Evolutionary conservation across 2,888 invertebrate species (phyloP).

Genomic region (Cryptocephalus primarius): DNA sequence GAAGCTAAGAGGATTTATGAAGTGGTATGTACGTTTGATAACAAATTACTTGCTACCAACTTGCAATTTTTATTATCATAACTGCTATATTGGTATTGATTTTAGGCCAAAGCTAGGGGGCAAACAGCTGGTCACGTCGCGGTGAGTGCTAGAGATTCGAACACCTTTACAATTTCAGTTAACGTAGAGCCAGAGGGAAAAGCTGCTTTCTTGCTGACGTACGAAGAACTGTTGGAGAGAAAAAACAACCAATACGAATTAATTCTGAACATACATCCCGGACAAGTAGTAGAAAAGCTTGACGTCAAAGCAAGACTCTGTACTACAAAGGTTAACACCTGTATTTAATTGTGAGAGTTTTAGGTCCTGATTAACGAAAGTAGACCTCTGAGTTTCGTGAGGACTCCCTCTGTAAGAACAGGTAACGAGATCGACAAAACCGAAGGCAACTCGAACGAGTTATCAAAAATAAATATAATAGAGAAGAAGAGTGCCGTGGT

Average conservation of each 20-base stretch:
- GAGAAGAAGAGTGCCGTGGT: constrained; percentile 30
- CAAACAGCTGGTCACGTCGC: constrained; percentile 50
- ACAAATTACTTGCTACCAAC: no score
- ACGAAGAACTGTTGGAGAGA: constrained; percentile 58
- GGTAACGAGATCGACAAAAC: constrained; percentile 11
- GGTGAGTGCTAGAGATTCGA: constrained; percentile 56
- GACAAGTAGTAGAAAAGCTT: constrained; percentile 52
- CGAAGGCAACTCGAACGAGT: constrained; percentile 33
- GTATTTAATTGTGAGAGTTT: constrained; percentile 18
- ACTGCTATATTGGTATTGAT: neutral
- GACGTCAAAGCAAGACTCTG: constrained; percentile 37
- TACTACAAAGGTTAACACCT: neutral
- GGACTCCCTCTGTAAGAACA: constrained; percentile 8
- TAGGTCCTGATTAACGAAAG: constrained; percentile 49
- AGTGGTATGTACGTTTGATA: no score
- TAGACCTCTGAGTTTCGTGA: constrained; percentile 40
- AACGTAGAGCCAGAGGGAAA: constrained; percentile 52
- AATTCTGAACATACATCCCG: constrained; percentile 56
- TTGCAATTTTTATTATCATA: no score
- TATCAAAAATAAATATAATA: constrained; percentile 22
- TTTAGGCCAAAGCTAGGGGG: constrained; percentile 45
- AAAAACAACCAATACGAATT: constrained; percentile 56
- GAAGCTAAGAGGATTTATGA: constrained; percentile 40
- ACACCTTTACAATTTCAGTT: constrained; percentile 55
- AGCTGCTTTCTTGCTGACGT: constrained; percentile 57